Evolutionary conservation across 2,113 vertebrate species (phyloP).

Genomic region (Gobio gobio): DNA sequence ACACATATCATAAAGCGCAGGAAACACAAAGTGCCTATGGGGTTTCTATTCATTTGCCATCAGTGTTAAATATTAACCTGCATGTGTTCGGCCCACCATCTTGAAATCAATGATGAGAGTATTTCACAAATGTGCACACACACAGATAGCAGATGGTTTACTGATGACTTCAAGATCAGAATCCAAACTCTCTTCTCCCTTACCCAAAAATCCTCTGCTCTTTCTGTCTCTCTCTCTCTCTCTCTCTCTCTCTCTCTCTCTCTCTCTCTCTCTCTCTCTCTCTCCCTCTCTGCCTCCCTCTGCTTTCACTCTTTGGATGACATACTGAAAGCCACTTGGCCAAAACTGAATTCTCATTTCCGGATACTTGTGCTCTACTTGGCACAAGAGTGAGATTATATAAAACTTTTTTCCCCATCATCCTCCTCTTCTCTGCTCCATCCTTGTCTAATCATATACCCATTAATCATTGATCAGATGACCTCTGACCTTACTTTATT

Average conservation of each 20-base stretch:
- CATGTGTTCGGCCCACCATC: conserved; percentile 18
- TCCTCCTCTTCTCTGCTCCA: not conserved
- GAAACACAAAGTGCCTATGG: not conserved
- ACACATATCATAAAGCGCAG: not conserved
- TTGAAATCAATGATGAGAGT: conserved; percentile 21
- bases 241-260: not conserved
- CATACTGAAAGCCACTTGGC: conserved; percentile 8
- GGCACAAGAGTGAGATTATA: conserved; percentile 14
- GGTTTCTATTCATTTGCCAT: conserved; percentile 38
- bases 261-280: not conserved
- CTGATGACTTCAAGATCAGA: conserved; percentile 45
- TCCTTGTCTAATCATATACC: not conserved
- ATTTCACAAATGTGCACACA: conserved; percentile 23
- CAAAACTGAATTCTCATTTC: conserved; percentile 4
- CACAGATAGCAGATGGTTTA: conserved; percentile 53
- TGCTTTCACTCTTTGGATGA: not conserved
- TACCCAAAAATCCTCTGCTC: conserved; percentile 10
- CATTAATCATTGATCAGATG: conserved; percentile 46
- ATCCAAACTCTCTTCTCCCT: conserved; percentile 26
- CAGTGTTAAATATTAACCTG: conserved; percentile 57
- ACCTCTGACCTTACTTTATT: conserved; percentile 41
- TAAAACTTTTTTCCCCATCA: not conserved
- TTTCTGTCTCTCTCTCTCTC: not conserved
- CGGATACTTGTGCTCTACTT: conserved; percentile 31
- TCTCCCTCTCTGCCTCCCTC: not conserved